Evolutionary conservation across 2,113 vertebrate species (phyloP).

Genomic region (Ammospiza nelsoni): DNA sequence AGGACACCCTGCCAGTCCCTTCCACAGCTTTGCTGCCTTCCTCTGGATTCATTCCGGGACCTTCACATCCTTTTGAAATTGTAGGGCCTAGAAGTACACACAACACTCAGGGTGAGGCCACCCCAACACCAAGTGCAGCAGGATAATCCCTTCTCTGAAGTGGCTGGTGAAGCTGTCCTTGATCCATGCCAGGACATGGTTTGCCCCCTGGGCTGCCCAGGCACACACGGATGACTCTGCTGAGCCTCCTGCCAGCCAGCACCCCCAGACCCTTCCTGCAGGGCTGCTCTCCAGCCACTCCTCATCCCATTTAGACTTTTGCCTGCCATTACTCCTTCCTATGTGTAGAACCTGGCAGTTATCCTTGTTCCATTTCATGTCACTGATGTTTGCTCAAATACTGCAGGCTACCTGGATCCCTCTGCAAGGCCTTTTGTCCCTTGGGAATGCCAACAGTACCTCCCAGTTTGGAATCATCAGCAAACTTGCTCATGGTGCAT

Average conservation of each 20-base stretch:
- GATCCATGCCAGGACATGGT: neutral
- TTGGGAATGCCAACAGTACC: neutral
- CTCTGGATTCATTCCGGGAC: neutral
- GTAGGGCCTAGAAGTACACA: neutral
- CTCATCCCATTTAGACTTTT: neutral
- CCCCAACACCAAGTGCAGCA: neutral
- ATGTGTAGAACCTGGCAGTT: neutral
- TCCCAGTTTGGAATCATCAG: neutral
- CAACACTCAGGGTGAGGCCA: neutral
- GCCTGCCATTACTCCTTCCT: neutral
- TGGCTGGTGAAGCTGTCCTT: neutral
- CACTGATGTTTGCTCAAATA: neutral
- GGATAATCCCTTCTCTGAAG: neutral
- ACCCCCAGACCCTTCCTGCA: neutral
- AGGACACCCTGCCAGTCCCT: neutral
- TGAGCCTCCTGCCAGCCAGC: neutral
- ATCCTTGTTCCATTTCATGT: neutral
- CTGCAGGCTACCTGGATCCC: neutral
- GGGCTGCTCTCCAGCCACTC: neutral
- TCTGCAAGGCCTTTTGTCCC: neutral
- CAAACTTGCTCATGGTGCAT: neutral
- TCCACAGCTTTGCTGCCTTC: neutral
- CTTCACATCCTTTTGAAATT: neutral
- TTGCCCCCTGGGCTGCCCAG: rapidly evolving
- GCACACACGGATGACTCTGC: neutral